Evolutionary conservation across 2,888 invertebrate species (phyloP), one percentile per base, ranked within the genome.

Genomic region (Cerastoderma edule): DNA sequence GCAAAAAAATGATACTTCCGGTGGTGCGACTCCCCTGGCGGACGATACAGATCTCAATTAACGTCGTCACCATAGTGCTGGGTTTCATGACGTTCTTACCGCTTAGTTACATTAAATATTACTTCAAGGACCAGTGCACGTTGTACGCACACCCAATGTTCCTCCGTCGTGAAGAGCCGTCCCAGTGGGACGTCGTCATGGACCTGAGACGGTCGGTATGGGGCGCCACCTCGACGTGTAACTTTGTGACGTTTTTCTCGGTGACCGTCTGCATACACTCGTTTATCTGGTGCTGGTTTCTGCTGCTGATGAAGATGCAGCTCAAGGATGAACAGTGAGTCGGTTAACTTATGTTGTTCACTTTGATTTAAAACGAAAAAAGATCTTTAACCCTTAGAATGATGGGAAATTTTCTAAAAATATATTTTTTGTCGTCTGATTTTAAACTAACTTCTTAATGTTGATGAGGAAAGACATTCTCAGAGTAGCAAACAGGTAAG

Each of bases 261-360:
- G 72, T 84, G 16, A 64, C 76, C 2, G 80, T 72, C 0, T 65
- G 65, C 10, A 78, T 82, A 28, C 81, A 84, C 39, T 79, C 84
- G 1, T 80, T 84, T 50, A 82, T 84, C 16, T 84, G 83, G 83
- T 78, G 77, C 53, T 83, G 83, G 81, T 83, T 72, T 54, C 72
- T 71, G 35, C 35, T 80, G 33, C 66, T 78, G n/a, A 75, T 82
- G 75, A 78, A 75, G 63, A 10, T 46, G 0, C 69, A 67, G 24
- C 44, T 78, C 2, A 78, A 82, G 30, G 22, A 57, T 19, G 82
- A 82, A 67, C 65, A 69, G 82, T 82, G 74, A 68, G 81, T 70
- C 46, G 10, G 60, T 39, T 27, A 13, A 30, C n/a, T n/a, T n/a
- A n/a, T n/a, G n/a, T n/a, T n/a, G n/a, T n/a, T n/a, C n/a, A n/a